A percentile compares a stretch with the other conserved stretches of the same genome.
Evolutionary conservation across 2,797 vertebrate genomes (phyloP).

Genomic region (Muscicapa striata): DNA sequence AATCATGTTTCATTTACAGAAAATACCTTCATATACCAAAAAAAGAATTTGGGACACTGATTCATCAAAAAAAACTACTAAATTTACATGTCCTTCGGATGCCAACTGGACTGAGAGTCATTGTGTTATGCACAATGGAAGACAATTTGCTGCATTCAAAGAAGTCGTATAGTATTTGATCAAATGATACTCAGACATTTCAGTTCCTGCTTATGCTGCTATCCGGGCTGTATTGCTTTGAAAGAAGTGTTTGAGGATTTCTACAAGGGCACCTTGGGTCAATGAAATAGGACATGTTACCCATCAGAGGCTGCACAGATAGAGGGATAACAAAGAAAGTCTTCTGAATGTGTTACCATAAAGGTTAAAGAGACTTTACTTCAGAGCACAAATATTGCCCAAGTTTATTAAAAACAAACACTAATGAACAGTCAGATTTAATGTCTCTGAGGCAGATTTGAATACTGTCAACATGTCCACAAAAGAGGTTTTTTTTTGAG

Average conservation of each 20-base stretch:
- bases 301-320: neutral
- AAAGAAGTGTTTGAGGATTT: neutral
- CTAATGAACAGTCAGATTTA: neutral
- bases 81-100: neutral
- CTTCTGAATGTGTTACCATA: neutral
- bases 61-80: neutral
- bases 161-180: neutral
- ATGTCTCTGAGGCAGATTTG: neutral
- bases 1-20: neutral
- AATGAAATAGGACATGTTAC: neutral
- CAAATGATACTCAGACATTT: neutral
- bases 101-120: neutral
- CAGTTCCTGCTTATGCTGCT: neutral
- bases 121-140: neutral
- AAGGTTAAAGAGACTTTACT: neutral
- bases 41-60: neutral
- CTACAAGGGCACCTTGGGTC: neutral
- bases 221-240: neutral
- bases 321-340: neutral
- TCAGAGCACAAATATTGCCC: neutral
- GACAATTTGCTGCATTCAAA: neutral
- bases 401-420: neutral
- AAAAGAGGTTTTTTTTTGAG: accelerated
- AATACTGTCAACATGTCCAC: neutral
- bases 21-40: neutral